Evolutionary conservation across 1,140 invertebrate species (phyloP).

Genomic region (Drosophila pseudoananassae): DNA sequence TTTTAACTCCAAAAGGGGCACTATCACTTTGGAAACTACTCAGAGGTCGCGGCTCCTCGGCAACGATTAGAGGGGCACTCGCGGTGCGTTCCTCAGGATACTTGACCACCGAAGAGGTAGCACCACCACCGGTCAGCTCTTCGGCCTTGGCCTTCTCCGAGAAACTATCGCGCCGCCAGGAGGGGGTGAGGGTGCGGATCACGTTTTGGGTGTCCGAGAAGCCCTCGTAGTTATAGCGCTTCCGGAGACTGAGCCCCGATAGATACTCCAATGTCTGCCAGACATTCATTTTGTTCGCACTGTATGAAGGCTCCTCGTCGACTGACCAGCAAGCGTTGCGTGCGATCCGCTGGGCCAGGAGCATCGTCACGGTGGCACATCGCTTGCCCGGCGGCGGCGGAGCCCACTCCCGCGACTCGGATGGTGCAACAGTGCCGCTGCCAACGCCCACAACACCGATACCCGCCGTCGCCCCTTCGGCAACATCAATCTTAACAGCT

Average conservation of each 20-base stretch:
- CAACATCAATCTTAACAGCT: conserved; percentile 46
- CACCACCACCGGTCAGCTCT: conserved; percentile 16
- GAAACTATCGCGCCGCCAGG: conserved; percentile 76
- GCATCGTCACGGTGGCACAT: conserved; percentile 79
- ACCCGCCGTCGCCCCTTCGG: conserved; percentile 10
- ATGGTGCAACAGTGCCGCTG: conserved; percentile 60
- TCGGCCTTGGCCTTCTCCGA: conserved; percentile 66
- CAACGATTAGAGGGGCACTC: conserved; percentile 23
- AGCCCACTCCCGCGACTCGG: conserved; percentile 61
- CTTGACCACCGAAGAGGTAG: conserved; percentile 16
- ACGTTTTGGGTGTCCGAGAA: conserved; percentile 73
- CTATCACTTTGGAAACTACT: conserved; percentile 52
- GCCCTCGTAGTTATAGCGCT: conserved; percentile 79
- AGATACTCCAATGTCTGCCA: conserved; percentile 81
- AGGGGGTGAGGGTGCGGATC: conserved; percentile 72
- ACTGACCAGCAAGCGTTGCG: conserved; percentile 81
- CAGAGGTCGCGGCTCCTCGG: conserved; percentile 25
- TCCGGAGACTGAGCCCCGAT: conserved; percentile 69
- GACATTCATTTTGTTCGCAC: conserved; percentile 82
- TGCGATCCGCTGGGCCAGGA: conserved; percentile 77
- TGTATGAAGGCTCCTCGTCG: conserved; percentile 75
- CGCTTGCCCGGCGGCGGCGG: conserved; percentile 50
- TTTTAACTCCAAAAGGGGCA: neutral
- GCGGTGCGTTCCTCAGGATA: conserved; percentile 42
- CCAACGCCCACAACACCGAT: conserved; percentile 36